Evolutionary conservation across 53 echinoderm and acorn worm species (phyloP).

Genomic region (Arbacia lixula): DNA sequence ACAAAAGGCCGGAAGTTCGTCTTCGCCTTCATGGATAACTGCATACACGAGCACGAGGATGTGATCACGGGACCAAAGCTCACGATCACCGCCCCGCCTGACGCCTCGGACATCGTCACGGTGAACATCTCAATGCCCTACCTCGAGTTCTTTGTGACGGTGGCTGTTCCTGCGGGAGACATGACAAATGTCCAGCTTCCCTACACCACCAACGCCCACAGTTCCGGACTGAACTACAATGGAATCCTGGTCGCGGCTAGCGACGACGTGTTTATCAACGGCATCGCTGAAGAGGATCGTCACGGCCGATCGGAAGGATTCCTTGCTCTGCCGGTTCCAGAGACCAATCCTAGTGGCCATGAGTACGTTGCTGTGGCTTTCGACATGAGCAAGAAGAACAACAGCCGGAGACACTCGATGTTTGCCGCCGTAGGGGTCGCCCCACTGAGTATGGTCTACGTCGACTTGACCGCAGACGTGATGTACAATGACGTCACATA

Average conservation of each 20-base stretch:
- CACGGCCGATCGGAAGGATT: conserved; percentile 51
- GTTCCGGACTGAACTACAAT: conserved; percentile 7
- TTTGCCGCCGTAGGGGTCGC: conserved; percentile 40
- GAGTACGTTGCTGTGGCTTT: neutral
- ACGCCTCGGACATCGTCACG: conserved; percentile 7
- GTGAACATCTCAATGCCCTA: conserved; percentile 48
- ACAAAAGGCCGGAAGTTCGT: conserved; percentile 60
- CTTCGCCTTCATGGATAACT: conserved; percentile 59
- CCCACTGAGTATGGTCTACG: neutral
- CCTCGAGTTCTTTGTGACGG: neutral
- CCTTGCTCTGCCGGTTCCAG: conserved; percentile 46
- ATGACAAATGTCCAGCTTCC: conserved; percentile 40
- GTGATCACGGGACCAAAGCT: conserved; percentile 18
- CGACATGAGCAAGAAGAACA: conserved; percentile 28
- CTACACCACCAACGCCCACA: conserved; percentile 4
- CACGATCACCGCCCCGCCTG: conserved; percentile 38
- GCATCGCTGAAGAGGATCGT: conserved; percentile 29
- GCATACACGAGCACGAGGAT: conserved; percentile 13
- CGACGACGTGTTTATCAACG: conserved; percentile 52
- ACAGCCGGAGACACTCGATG: conserved; percentile 16
- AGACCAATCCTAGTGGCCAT: neutral
- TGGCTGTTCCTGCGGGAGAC: conserved; percentile 19
- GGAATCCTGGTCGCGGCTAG: conserved; percentile 53
- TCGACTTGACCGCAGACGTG: neutral
- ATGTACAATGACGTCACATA: conserved; percentile 5